Evolutionary conservation across 2,113 vertebrate genomes (phyloP), one percentile per base, ranked within the genome.

Genomic region (Agelaius tricolor): DNA sequence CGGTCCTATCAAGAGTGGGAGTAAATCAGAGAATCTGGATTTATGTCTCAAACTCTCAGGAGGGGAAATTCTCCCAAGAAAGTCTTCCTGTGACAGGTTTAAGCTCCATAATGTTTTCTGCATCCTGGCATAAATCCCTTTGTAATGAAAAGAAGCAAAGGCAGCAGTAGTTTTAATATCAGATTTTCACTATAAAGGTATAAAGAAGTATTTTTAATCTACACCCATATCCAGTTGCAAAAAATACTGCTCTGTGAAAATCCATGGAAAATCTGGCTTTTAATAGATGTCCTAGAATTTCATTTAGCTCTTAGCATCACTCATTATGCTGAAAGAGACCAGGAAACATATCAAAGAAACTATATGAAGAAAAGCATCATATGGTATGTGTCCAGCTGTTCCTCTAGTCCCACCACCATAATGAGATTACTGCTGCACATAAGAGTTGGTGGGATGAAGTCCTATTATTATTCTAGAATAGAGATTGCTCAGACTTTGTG

Each of bases 11-110:
- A 73, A 71, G 27, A 58, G 26, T 35, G 72, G 11, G 80, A 94
- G 80, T 88, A 88, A 86, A 95, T 94, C 85, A 92, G 54, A 80
- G 63, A 80, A 87, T 75, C 80, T 84, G n/a, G 30, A 63, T 89
- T 74, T 93, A 54, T 54, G 47, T 22, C 54, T 84, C 61, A 78
- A 80, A 74, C n/a, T 76, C 59, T 72, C 58, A 54, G 37, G 37
- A 77, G 11, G 15, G 11, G 14, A 88, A 88, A 13, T 66, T 93
- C 55, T 90, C 63, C 44, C 18, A 55, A 62, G 31, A 69, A 83
- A 58, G 12, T 51, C 59, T 85, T 88, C 15, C 22, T 43, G n/a
- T 83, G 82, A 51, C 67, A 62, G 49, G 7, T 57, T 85, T 90
- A 76, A 88, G 46, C 46, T 93, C 26, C 55, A 9, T 72, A 82